Conservation (phyloP, 2,888 invertebrate species). For the Idaea straminata region DNA sequence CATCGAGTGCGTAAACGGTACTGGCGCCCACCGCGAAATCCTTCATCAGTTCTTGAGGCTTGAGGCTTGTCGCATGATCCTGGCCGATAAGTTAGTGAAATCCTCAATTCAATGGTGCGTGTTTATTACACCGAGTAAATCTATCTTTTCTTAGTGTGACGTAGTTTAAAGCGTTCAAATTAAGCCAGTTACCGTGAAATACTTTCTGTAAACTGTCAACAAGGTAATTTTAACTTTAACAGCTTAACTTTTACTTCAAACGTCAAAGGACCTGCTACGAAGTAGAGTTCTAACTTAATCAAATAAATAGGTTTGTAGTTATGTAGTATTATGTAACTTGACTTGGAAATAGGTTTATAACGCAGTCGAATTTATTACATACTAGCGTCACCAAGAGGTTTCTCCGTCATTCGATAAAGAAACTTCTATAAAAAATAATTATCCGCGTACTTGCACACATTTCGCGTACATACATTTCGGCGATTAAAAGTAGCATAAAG, state of each 20-base stretch:
- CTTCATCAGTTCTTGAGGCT: too few species aligned
- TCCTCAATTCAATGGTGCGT: too few species aligned
- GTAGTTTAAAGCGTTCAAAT: neutral
- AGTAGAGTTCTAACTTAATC: neutral
- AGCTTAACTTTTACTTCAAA: neutral
- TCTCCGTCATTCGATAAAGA: too few species aligned
- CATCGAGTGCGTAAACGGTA: too few species aligned
- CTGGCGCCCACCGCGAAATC: too few species aligned
- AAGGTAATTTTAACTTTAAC: conserved; percentile 1
- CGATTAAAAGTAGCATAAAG: too few species aligned
- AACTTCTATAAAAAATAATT: too few species aligned
- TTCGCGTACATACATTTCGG: too few species aligned
- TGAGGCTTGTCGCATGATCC: too few species aligned
- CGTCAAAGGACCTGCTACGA: conserved; percentile 4
- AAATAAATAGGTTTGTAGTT: neutral
- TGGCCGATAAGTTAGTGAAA: too few species aligned
- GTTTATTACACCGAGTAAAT: neutral
- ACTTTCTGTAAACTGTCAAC: conserved; percentile 5
- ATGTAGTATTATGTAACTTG: neutral
- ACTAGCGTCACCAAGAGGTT: neutral
- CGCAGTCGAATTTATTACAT: neutral
- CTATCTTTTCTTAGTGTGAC: neutral
- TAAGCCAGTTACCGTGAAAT: conserved; percentile 3
- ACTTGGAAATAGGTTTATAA: neutral
- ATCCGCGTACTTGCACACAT: too few species aligned